These are phyloP conservation scores for Elysia chlorotica DNA, from an alignment of 1,140 invertebrate species.

Conservation along the genomic window DNA sequence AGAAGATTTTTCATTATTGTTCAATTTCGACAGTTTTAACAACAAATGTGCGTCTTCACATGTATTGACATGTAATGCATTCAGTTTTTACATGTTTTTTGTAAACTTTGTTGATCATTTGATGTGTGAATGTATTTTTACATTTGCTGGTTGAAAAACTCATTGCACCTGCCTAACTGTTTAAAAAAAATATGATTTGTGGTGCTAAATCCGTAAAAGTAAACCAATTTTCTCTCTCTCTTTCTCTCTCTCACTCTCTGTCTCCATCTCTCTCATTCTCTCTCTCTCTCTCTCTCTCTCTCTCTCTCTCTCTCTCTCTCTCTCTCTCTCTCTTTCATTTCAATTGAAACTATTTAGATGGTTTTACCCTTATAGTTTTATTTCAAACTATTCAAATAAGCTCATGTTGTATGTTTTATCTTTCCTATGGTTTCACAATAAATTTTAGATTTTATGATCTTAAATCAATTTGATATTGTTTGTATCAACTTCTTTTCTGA, in stretches of 20 bases:
- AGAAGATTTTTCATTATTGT: too few species aligned
- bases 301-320: not conserved
- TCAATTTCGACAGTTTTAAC: not conserved
- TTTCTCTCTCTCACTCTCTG: slow-evolving; percentile 12
- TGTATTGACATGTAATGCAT: not conserved
- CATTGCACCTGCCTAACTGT: too few species aligned
- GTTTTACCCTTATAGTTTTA: not conserved
- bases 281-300: slow-evolving; percentile 5
- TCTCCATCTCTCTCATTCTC: not conserved
- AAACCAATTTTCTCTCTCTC: not conserved
- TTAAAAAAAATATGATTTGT: too few species aligned
- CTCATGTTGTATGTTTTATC: not conserved
- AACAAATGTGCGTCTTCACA: not conserved
- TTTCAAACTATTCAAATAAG: not conserved
- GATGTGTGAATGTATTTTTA: not conserved
- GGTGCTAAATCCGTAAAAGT: not conserved
- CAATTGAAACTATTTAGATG: not conserved
- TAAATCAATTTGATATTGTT: not conserved
- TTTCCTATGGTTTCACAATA: not conserved
- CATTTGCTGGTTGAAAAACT: too few species aligned
- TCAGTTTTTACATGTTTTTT: not conserved
- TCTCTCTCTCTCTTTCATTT: not conserved
- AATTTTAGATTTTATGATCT: not conserved
- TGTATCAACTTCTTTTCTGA: not conserved
- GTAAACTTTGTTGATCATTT: not conserved